Percentiles rank a stretch among this genome's conserved stretches.
Conservation (phyloP, 2,113 vertebrate genomes). For the Agelaius tricolor region DNA sequence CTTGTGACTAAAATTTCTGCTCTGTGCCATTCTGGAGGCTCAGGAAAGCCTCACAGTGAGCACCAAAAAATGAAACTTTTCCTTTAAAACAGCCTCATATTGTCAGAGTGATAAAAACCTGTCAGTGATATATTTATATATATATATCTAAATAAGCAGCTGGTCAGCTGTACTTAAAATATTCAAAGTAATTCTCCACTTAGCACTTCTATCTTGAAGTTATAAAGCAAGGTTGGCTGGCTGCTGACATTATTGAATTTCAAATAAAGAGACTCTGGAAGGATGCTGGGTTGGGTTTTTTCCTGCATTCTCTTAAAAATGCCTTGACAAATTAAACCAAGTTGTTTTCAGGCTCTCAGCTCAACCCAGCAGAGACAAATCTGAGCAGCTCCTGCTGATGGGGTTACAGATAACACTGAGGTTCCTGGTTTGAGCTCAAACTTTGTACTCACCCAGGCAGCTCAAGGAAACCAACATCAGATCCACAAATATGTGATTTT, state of each 20-base stretch:
- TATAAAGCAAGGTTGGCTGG: constrained; percentile 8
- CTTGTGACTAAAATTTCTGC: not conserved
- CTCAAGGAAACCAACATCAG: not conserved
- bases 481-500: not conserved
- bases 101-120: not conserved
- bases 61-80: not conserved
- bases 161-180: constrained; percentile 54
- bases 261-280: not conserved
- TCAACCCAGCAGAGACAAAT: not conserved
- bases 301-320: not conserved
- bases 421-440: not conserved
- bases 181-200: constrained; percentile 40
- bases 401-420: not conserved
- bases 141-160: constrained; percentile 10
- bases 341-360: not conserved
- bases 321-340: constrained; percentile 18
- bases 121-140: not conserved
- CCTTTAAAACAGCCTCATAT: not conserved
- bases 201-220: constrained; percentile 5
- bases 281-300: not conserved
- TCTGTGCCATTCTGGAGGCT: not conserved
- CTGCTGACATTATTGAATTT: constrained; percentile 50
- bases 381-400: not conserved
- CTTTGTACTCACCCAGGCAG: not conserved
- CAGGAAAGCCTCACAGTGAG: not conserved